Evolutionary conservation across 2,113 vertebrate genomes (phyloP), one percentile per base, ranked within the genome.

Genomic region (Macroglossus sobrinus): DNA sequence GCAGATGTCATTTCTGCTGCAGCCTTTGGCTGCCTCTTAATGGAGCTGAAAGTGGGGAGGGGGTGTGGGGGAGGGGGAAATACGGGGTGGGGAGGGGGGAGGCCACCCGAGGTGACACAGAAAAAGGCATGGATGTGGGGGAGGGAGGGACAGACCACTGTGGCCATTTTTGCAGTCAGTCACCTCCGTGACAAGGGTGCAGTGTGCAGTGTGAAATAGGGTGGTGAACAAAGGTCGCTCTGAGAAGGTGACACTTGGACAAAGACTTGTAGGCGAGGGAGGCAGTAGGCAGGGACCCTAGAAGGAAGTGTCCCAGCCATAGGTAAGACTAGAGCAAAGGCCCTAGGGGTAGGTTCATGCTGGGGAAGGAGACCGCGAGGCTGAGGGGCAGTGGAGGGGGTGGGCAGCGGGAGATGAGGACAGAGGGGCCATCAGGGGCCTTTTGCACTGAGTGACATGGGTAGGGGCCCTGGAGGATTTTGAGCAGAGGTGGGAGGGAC

Each of bases 291-390:
- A 16, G 59, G 45, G 47, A 13, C 30, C 4, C 14, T 43, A 14
- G 45, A 43, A 47, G 35, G 26, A 45, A 1, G 10, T 4, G 74
- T 12, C 22, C 57, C 26, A 18, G 43, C 14, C 15, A 16, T 9
- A 33, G n/a, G 19, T 28, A 11, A 1, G 18, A 79, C 28, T 21
- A 3, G 22, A 61, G 74, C 74, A 80, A 66, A 89, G 80, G 35
- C 15, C 72, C 68, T 13, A n/a, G 53, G 75, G 86, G 81, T 30
- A 40, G 66, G 9, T 1, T 0, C 0, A 0, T 0, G 4, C 35
- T 30, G 30, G 66, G 84, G 72, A 50, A 64, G 5, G 45, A 66
- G 74, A 12, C 3, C 30, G 16, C 0, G 43, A 7, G n/a, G 22
- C 68, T 5, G 64, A 78, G n/a, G 59, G 47, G 9, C 30, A 22